These are phyloP conservation scores for Theristicus caerulescens DNA, from an alignment of 2,113 vertebrate genomes.

Conservation along the genomic window DNA sequence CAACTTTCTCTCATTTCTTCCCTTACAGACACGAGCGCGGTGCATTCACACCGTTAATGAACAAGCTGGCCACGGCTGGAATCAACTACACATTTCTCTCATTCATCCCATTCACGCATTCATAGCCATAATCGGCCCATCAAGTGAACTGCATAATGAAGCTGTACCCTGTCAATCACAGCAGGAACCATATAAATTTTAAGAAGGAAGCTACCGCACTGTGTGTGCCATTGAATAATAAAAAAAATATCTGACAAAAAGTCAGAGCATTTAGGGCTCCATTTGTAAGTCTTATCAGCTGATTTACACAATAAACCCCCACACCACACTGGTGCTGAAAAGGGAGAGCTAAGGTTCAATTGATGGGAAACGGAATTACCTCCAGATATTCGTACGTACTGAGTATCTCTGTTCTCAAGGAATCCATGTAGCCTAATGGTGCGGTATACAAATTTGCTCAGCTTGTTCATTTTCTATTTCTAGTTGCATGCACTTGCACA, in stretches of 20 bases:
- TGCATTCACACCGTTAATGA: conserved; percentile 79
- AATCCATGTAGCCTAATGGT: background rate
- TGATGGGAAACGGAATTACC: conserved; percentile 46
- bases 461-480: conserved; percentile 26
- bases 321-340: conserved; percentile 10
- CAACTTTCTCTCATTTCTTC: conserved; percentile 16
- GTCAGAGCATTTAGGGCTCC: conserved; percentile 54
- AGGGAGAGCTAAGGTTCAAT: conserved; percentile 31
- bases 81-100: conserved; percentile 83
- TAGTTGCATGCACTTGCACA: conserved; percentile 4
- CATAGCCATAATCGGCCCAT: conserved; percentile 75
- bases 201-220: conserved; percentile 62
- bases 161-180: conserved; percentile 78
- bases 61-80: conserved; percentile 76
- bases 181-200: conserved; percentile 63
- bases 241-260: conserved; percentile 61
- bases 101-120: conserved; percentile 79
- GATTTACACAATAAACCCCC: conserved; percentile 52
- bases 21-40: background rate
- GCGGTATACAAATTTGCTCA: background rate
- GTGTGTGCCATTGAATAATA: conserved; percentile 69
- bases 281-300: conserved; percentile 41
- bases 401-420: background rate
- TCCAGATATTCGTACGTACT: background rate
- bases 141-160: conserved; percentile 77